Conservation (phyloP, 2,113 vertebrate genomes). For the Gymnorhina tibicen region DNA sequence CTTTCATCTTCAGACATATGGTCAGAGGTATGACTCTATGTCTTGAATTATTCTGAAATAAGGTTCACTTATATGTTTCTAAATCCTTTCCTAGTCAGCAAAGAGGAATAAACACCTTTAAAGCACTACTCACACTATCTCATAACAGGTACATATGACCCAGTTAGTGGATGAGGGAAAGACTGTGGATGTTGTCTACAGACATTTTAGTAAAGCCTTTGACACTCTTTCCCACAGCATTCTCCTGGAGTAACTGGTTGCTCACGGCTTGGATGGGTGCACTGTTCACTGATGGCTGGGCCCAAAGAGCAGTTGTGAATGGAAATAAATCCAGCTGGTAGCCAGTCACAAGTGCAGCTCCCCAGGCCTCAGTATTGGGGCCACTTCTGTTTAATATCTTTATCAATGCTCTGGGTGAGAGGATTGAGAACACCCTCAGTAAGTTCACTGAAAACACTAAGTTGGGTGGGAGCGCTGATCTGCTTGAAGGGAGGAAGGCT, state of each 20-base stretch:
- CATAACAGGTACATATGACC: not conserved
- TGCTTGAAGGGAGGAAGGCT: not conserved
- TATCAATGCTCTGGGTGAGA: not conserved
- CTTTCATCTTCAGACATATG: not conserved
- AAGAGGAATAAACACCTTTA: not conserved
- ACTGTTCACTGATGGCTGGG: not conserved
- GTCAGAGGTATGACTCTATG: not conserved
- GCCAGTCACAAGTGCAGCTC: not conserved
- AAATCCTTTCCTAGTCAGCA: not conserved
- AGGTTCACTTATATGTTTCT: not conserved
- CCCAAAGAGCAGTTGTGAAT: not conserved
- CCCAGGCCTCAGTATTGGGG: no score
- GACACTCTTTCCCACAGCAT: not conserved
- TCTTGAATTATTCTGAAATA: not conserved
- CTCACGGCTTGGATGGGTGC: not conserved
- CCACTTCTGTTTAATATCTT: not conserved
- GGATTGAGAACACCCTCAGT: no score
- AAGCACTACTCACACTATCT: not conserved
- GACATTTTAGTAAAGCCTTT: not conserved
- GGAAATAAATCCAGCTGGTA: not conserved
- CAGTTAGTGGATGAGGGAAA: not conserved
- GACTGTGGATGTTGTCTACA: no score
- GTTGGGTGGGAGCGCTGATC: fast-evolving
- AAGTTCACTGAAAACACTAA: no score
- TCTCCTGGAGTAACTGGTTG: not conserved